These are phyloP conservation scores for Merops nubicus DNA, from an alignment of 2,113 vertebrate species.

Conservation along the genomic window DNA sequence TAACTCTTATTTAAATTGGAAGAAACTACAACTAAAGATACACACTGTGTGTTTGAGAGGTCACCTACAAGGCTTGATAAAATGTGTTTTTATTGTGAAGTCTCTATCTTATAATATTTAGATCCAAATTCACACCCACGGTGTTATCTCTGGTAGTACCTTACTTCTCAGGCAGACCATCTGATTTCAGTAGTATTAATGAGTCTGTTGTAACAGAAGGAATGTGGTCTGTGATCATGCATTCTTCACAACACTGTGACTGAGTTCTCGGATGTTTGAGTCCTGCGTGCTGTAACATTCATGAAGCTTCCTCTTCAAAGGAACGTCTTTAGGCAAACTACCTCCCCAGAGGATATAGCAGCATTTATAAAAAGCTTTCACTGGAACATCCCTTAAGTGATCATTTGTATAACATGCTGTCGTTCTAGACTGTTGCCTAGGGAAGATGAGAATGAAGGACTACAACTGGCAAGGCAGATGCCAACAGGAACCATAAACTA, in stretches of 20 bases:
- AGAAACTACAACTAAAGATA: neutral
- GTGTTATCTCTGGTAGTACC: neutral
- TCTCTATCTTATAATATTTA: neutral
- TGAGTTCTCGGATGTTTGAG: neutral
- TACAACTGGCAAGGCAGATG: neutral
- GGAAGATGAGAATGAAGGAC: neutral
- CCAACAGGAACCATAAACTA: neutral
- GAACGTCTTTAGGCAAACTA: neutral
- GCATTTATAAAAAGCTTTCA: neutral
- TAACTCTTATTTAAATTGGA: constrained; percentile 40
- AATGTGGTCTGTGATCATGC: neutral
- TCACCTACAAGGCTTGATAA: constrained; percentile 15
- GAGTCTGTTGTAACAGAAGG: neutral
- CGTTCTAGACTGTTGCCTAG: neutral
- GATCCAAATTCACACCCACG: neutral
- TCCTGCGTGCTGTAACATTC: neutral
- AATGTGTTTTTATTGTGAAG: constrained; percentile 17
- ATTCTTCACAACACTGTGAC: neutral
- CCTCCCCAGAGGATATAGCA: neutral
- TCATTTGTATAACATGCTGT: neutral
- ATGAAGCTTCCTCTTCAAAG: neutral
- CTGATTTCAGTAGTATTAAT: neutral
- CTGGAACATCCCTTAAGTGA: neutral
- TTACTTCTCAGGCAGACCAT: neutral
- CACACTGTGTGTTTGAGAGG: neutral